Conservation (phyloP, 2,797 vertebrate genomes). For the Crenichthys baileyi region DNA sequence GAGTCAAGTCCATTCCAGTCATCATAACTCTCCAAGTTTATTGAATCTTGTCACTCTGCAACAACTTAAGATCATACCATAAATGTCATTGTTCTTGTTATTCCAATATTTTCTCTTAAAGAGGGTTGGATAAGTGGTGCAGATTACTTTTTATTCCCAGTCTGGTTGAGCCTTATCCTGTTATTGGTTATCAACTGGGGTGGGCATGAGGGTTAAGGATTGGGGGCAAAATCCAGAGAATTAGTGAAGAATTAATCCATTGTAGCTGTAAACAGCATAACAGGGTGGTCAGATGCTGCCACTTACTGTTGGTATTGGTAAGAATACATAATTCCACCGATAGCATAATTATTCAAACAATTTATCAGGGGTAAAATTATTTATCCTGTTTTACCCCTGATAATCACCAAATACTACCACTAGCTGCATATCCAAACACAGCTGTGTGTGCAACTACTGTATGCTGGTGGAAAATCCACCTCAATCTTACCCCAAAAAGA, state of each 20-base stretch:
- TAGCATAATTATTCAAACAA: neutral
- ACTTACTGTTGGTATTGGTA: neutral
- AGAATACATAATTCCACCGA: neutral
- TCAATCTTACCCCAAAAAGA: neutral
- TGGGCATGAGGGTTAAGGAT: constrained; percentile 16
- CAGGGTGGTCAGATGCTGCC: neutral
- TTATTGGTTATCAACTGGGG: constrained; percentile 9
- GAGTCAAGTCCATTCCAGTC: constrained; percentile 32
- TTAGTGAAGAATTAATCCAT: constrained; percentile 23
- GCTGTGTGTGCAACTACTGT: neutral
- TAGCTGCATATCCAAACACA: neutral
- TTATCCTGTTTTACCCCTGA: neutral
- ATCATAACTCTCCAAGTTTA: constrained; percentile 33
- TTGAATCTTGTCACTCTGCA: constrained; percentile 21
- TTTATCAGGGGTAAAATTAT: neutral
- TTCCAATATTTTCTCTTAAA: neutral
- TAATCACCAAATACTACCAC: neutral
- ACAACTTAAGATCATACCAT: neutral
- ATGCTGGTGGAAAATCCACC: neutral
- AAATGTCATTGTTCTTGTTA: neutral
- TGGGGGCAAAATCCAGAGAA: constrained; percentile 14
- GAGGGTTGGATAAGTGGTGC: constrained; percentile 5
- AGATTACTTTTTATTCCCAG: constrained; percentile 13
- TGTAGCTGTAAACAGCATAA: neutral
- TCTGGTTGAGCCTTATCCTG: constrained; percentile 19